phyloP scores from a whole-genome alignment of 2,797 vertebrate species.

The Sylvilagus floridanus region DNA sequence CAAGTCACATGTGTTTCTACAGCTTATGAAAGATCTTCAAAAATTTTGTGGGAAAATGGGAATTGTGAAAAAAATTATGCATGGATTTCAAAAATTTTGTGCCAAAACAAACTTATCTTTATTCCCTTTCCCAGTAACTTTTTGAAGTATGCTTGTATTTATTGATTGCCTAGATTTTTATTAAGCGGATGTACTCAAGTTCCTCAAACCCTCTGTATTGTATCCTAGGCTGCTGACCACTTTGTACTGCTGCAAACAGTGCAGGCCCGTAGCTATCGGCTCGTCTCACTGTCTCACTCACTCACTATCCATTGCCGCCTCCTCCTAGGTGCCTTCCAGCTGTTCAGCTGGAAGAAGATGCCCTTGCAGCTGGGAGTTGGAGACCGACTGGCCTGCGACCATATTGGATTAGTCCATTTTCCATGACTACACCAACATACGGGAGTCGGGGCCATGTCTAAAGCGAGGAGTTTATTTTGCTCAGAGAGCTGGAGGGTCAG shows the following conservation, averaged over 20 bases:
- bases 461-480: too few species aligned
- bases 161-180: neutral
- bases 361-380: neutral
- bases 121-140: too few species aligned
- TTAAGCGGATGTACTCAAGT: neutral
- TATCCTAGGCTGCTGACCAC: neutral
- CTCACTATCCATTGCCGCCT: neutral
- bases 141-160: neutral
- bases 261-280: neutral
- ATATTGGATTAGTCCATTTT: neutral
- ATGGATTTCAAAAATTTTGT: too few species aligned
- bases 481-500: too few species aligned
- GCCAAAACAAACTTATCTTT: too few species aligned
- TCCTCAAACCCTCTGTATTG: neutral
- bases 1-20: neutral
- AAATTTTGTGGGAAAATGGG: too few species aligned
- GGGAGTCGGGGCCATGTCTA: too few species aligned
- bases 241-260: neutral
- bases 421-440: too few species aligned
- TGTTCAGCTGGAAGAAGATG: neutral
- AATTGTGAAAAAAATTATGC: too few species aligned
- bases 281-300: neutral
- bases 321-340: neutral
- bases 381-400: neutral
- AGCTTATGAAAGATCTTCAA: too few species aligned